Evolutionary conservation across 2,113 vertebrate genomes (phyloP).

Genomic region (Ellobius talpinus): DNA sequence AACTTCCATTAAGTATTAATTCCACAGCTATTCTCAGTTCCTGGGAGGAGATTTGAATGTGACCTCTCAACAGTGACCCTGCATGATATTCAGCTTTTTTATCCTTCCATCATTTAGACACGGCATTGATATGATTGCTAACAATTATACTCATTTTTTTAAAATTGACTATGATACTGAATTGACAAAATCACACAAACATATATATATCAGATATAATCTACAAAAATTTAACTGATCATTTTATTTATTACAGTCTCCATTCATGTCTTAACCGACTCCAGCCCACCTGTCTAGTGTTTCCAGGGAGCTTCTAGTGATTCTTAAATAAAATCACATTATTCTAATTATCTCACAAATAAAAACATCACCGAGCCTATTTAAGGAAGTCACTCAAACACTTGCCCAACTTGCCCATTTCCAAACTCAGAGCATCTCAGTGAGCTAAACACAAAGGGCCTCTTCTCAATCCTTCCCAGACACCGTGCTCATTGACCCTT

Average conservation of each 20-base stretch:
- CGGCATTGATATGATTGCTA: not conserved
- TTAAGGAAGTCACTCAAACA: not conserved
- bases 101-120: not conserved
- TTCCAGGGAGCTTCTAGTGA: not conserved
- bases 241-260: not conserved
- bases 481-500: not conserved
- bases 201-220: not conserved
- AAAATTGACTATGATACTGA: not conserved
- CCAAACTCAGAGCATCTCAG: not conserved
- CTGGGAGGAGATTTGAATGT: not conserved
- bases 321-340: not conserved
- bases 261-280: too few species aligned
- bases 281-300: too few species aligned
- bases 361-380: not conserved
- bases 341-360: not conserved
- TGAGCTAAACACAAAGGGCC: not conserved
- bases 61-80: not conserved
- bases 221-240: not conserved
- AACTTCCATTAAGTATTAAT: not conserved
- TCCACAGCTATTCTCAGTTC: not conserved
- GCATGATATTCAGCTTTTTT: not conserved
- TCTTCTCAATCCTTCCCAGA: not conserved
- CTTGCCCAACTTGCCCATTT: too few species aligned
- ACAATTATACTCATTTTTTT: not conserved
- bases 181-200: not conserved